Percentiles rank a stretch among this genome's conserved stretches.
These are phyloP conservation scores for Hyles euphorbiae DNA, from an alignment of 1,140 invertebrate species.

Conservation along the genomic window DNA sequence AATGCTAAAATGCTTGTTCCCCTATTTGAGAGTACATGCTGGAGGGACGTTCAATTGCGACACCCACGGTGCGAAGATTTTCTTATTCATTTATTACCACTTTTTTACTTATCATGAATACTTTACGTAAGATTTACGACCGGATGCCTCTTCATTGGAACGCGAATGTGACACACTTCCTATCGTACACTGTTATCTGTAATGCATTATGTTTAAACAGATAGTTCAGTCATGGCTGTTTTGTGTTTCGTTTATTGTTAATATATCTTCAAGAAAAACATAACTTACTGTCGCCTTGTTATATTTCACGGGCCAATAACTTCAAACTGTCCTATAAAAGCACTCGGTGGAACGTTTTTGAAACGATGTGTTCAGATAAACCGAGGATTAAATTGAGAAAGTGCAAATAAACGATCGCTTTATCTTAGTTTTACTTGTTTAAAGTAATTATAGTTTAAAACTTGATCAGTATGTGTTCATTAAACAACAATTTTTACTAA, in stretches of 20 bases:
- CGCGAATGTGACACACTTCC: conserved; percentile 63
- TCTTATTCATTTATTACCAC: conserved; percentile 40
- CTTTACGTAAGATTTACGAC: conserved; percentile 62
- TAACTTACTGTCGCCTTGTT: too few species aligned
- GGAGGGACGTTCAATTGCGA: conserved; percentile 56
- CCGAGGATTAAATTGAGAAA: too few species aligned
- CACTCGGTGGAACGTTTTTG: too few species aligned
- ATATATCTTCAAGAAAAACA: too few species aligned
- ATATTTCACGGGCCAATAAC: too few species aligned
- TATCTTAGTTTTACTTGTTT: too few species aligned
- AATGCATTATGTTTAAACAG: conserved; percentile 35
- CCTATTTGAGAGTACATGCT: conserved; percentile 75
- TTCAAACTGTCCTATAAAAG: too few species aligned
- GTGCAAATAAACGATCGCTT: too few species aligned
- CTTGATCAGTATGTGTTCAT: too few species aligned
- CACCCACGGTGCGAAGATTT: conserved; percentile 40
- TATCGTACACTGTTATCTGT: conserved; percentile 54
- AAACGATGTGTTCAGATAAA: too few species aligned
- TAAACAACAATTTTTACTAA: too few species aligned
- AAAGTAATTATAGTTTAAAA: too few species aligned
- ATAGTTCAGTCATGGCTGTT: conserved; percentile 31
- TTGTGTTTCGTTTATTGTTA: conserved; percentile 13
- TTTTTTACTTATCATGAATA: conserved; percentile 50
- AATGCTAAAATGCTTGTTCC: conserved; percentile 76
- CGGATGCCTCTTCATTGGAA: conserved; percentile 56